Conservation (phyloP, 2,888 invertebrate genomes). For the Agonopterix heracliana region DNA sequence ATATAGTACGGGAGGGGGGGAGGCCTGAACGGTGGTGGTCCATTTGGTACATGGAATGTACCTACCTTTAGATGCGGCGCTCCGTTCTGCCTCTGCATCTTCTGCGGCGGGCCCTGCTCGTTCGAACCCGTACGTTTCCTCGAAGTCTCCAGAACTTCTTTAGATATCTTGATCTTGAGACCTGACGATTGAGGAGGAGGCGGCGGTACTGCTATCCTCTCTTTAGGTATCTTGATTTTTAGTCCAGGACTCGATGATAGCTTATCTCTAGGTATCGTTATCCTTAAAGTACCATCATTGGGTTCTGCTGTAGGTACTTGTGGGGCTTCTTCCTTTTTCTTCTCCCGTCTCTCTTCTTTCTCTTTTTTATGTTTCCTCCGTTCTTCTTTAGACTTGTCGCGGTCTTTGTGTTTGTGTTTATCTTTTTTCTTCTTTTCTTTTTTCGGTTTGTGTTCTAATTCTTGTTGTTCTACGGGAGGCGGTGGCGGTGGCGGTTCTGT, state of each 20-base stretch:
- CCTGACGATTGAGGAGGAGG: slow-evolving; percentile 63
- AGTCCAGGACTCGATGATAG: slow-evolving; percentile 71
- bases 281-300: slow-evolving; percentile 47
- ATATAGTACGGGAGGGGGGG: slow-evolving; percentile 56
- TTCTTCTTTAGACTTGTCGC: slow-evolving; percentile 83
- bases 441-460: slow-evolving; percentile 57
- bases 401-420: slow-evolving; percentile 87
- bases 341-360: slow-evolving; percentile 59
- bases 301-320: slow-evolving; percentile 26
- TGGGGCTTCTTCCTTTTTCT: slow-evolving; percentile 39
- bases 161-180: slow-evolving; percentile 88
- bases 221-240: slow-evolving; percentile 89
- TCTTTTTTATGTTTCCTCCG: slow-evolving; percentile 84
- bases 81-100: slow-evolving; percentile 58
- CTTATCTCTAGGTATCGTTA: slow-evolving; percentile 66
- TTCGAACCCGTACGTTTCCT: slow-evolving; percentile 42
- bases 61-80: slow-evolving; percentile 63
- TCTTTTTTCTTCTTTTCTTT: slow-evolving; percentile 87
- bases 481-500: slow-evolving; percentile 35
- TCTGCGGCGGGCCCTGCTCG: slow-evolving; percentile 41
- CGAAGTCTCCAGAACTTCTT: slow-evolving; percentile 80
- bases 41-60: slow-evolving; percentile 41
- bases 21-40: slow-evolving; percentile 42
- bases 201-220: slow-evolving; percentile 78
- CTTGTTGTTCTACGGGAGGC: slow-evolving; percentile 22